phyloP scores from a whole-genome alignment of 2,113 vertebrate genomes.

The Catharus minimus region DNA sequence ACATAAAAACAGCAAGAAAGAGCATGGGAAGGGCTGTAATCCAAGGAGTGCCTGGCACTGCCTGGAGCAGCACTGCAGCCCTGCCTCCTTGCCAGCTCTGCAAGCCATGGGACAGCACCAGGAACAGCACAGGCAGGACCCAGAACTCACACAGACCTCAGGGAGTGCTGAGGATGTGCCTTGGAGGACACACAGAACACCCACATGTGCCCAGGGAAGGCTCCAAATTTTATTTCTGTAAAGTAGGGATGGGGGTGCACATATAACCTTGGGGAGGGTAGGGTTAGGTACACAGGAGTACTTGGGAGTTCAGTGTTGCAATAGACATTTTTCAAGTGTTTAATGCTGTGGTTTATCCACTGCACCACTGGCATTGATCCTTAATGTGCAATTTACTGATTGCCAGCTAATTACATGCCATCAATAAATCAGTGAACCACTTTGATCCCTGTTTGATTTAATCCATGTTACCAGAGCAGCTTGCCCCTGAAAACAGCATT shows the following conservation, averaged over 20 bases:
- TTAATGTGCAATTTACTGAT: not conserved
- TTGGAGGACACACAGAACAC: not conserved
- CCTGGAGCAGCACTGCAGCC: not conserved
- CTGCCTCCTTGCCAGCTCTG: not conserved
- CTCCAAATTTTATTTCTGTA: not conserved
- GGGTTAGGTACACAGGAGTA: too few species aligned
- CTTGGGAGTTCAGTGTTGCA: not conserved
- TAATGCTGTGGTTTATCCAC: not conserved
- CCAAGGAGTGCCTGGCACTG: not conserved
- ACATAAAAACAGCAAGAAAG: not conserved
- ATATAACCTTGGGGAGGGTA: rapidly evolving
- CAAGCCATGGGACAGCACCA: rapidly evolving
- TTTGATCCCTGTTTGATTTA: conserved; percentile 4
- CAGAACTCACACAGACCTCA: rapidly evolving
- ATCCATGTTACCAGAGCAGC: not conserved
- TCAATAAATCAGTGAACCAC: not conserved
- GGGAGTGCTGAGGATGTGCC: not conserved
- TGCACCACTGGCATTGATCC: not conserved
- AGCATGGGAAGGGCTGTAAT: not conserved
- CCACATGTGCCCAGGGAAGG: not conserved
- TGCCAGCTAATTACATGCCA: not conserved
- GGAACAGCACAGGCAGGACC: not conserved
- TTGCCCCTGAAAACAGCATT: not conserved
- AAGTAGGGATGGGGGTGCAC: not conserved
- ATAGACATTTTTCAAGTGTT: not conserved